Evolutionary conservation across 2,113 vertebrate species (phyloP).

Genomic region (Boulengeromyrus knoepffleri): DNA sequence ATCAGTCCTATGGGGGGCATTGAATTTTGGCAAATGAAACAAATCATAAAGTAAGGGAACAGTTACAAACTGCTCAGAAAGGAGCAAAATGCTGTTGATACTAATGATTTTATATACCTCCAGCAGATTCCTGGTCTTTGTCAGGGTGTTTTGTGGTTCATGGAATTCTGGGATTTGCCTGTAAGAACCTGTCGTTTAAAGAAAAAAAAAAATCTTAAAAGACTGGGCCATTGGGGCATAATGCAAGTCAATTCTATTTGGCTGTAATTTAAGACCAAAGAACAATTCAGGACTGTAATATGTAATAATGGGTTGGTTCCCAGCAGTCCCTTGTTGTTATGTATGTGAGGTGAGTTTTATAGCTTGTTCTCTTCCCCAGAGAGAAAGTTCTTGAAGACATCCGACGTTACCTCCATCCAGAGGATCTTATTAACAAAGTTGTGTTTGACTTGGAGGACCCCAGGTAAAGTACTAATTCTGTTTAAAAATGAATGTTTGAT

Average conservation of each 20-base stretch:
- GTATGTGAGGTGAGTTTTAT: not conserved
- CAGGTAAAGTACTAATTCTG: conserved; percentile 52
- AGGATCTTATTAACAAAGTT: conserved; percentile 67
- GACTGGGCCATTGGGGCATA: not conserved
- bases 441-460: conserved; percentile 78
- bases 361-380: conserved; percentile 49
- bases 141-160: not conserved
- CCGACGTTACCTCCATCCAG: conserved; percentile 65
- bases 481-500: not conserved
- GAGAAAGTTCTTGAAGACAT: conserved; percentile 80
- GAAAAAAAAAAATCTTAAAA: not conserved
- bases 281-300: not conserved
- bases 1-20: not conserved
- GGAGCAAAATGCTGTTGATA: not conserved
- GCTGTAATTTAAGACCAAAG: not conserved
- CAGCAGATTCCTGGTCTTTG: not conserved
- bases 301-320: not conserved
- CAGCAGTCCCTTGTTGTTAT: not conserved
- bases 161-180: not conserved
- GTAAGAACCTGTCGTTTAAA: not conserved
- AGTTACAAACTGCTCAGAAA: not conserved
- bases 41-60: not conserved
- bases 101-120: not conserved
- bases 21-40: not conserved
- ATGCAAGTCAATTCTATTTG: not conserved